A percentile compares a stretch with the other conserved stretches of the same genome.
These are phyloP conservation scores for Pollenia amentaria DNA, from an alignment of 2,888 invertebrate species.

Conservation along the genomic window DNA sequence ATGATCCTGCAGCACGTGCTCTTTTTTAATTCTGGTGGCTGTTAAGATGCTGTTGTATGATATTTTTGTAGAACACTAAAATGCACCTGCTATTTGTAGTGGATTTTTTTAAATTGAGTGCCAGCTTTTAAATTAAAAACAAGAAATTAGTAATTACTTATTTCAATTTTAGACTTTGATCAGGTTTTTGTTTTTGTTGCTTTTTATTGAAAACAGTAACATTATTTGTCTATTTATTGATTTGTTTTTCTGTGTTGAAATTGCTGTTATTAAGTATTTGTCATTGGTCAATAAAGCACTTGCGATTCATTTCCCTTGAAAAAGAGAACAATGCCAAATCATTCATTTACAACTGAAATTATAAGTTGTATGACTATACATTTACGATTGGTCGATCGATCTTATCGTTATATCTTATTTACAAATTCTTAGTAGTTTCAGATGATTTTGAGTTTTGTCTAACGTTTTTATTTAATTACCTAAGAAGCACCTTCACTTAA, in stretches of 20 bases:
- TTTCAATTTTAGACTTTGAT: too few species aligned
- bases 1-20: slow-evolving; percentile 61
- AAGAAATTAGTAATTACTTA: too few species aligned
- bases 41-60: slow-evolving; percentile 61
- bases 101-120: background rate
- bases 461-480: too few species aligned
- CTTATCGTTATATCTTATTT: slow-evolving; percentile 30
- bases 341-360: slow-evolving; percentile 40
- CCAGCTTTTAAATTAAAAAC: background rate
- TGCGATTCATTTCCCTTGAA: slow-evolving; percentile 5
- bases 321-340: slow-evolving; percentile 48
- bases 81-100: slow-evolving; percentile 54
- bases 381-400: background rate
- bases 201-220: background rate
- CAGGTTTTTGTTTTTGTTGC: background rate
- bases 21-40: slow-evolving; percentile 21
- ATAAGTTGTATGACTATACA: slow-evolving; percentile 2
- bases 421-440: background rate
- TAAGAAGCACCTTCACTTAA: too few species aligned
- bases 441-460: background rate
- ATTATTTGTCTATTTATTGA: slow-evolving; percentile 14
- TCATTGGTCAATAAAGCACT: slow-evolving; percentile 27
- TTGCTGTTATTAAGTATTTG: slow-evolving; percentile 5
- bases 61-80: slow-evolving; percentile 18
- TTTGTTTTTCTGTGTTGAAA: background rate